Evolutionary conservation across 1,140 invertebrate species (phyloP).

Genomic region (Campoletis sonorensis): DNA sequence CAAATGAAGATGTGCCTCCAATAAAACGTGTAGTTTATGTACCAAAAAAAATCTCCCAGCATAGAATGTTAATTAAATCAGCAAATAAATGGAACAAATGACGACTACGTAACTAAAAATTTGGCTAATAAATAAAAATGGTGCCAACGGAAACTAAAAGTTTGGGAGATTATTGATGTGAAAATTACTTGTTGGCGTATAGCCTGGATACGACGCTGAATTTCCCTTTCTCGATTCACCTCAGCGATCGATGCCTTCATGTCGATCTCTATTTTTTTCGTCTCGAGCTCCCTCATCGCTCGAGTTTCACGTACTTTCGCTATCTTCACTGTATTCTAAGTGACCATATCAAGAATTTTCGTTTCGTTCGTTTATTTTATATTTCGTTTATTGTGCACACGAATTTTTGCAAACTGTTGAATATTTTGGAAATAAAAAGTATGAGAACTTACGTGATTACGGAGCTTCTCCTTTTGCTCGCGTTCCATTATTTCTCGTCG

Average conservation of each 20-base stretch:
- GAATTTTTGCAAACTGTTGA: slow-evolving; percentile 2
- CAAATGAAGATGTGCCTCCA: too few species aligned
- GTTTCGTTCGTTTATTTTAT: slow-evolving; percentile 46
- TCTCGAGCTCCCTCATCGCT: slow-evolving; percentile 83
- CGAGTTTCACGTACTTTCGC: slow-evolving; percentile 82
- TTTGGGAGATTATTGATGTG: not conserved
- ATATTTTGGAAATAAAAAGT: slow-evolving; percentile 25
- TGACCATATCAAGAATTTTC: slow-evolving; percentile 54
- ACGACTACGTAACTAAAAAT: too few species aligned
- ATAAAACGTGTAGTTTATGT: too few species aligned
- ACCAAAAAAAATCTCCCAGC: too few species aligned
- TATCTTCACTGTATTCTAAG: slow-evolving; percentile 82
- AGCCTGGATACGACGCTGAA: slow-evolving; percentile 87
- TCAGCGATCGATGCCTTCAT: slow-evolving; percentile 81
- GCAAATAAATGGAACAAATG: too few species aligned
- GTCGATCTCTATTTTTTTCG: slow-evolving; percentile 76
- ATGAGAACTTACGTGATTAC: slow-evolving; percentile 82
- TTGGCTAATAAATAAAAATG: too few species aligned
- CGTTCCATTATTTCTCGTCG: slow-evolving; percentile 83
- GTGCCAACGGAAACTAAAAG: too few species aligned
- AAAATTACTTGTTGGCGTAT: slow-evolving; percentile 83
- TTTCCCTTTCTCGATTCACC: slow-evolving; percentile 86
- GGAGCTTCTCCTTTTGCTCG: slow-evolving; percentile 85
- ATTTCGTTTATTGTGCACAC: slow-evolving; percentile 39
- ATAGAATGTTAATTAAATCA: too few species aligned